Conservation (phyloP, 2,888 invertebrate species). For the Tryphoninae sp. region DNA sequence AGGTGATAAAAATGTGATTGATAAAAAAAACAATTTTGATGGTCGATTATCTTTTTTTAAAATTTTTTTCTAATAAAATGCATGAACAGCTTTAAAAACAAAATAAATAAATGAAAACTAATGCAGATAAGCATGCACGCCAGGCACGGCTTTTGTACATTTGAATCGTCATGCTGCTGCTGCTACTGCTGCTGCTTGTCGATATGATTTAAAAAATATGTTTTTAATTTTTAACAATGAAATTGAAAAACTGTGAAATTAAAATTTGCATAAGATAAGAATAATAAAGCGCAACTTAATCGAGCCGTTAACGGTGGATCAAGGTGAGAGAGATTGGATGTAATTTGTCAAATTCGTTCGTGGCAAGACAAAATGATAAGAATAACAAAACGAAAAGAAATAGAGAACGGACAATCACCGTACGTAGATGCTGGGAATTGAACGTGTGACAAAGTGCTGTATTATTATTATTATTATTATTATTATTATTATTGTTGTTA, state of each 20-base stretch:
- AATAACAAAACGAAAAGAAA: neutral
- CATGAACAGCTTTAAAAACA: neutral
- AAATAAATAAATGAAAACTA: conserved; percentile 1
- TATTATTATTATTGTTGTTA: conserved; percentile 22
- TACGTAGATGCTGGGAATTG: neutral
- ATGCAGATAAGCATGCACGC: conserved; percentile 37
- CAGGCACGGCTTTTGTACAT: conserved; percentile 56
- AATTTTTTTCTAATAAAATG: conserved; percentile 3
- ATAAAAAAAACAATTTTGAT: neutral
- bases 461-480: neutral
- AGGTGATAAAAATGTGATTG: neutral
- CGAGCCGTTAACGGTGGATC: neutral
- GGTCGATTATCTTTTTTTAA: neutral
- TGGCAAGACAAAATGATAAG: neutral
- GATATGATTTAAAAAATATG: neutral
- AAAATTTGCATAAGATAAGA: neutral
- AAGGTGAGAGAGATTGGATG: neutral
- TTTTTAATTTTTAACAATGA: neutral
- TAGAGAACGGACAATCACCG: neutral
- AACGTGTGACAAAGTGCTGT: neutral
- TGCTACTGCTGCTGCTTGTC: conserved; percentile 41
- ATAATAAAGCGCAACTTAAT: neutral
- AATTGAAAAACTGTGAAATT: neutral
- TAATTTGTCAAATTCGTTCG: neutral
- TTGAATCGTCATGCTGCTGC: conserved; percentile 45